Conservation (phyloP, 2,888 invertebrate genomes). For the Thecophora atra region DNA sequence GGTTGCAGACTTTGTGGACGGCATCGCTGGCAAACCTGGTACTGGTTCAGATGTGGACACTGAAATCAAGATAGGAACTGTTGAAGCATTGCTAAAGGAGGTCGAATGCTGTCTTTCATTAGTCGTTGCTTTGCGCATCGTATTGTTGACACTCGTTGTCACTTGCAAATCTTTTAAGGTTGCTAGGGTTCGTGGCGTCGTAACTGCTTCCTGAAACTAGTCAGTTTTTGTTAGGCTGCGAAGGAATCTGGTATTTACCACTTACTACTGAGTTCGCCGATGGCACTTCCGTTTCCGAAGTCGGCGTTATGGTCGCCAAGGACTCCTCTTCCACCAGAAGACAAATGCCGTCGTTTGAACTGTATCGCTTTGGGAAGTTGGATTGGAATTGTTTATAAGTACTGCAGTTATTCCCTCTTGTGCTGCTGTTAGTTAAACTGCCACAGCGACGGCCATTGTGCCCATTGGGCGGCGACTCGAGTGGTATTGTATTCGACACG, state of each 20-base stretch:
- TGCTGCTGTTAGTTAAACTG: slow-evolving; percentile 52
- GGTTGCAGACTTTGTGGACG: background rate
- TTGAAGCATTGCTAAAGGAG: slow-evolving; percentile 43
- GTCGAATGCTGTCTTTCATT: slow-evolving; percentile 20
- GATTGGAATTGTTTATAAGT: slow-evolving; percentile 57
- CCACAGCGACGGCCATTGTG: slow-evolving; percentile 52
- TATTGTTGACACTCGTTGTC: slow-evolving; percentile 35
- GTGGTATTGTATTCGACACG: slow-evolving; percentile 2
- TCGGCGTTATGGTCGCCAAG: slow-evolving; percentile 58
- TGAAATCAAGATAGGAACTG: slow-evolving; percentile 59
- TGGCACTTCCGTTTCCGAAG: slow-evolving; percentile 55
- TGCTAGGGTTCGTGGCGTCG: background rate
- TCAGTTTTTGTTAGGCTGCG: background rate
- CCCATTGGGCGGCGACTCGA: slow-evolving; percentile 42
- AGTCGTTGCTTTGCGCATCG: background rate
- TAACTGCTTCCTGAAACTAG: background rate
- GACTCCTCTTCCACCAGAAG: slow-evolving; percentile 60
- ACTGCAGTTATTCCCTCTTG: slow-evolving; percentile 51
- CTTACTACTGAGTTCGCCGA: slow-evolving; percentile 45
- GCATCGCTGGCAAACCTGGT: background rate
- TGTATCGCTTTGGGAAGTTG: slow-evolving; percentile 57
- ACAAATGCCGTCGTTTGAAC: slow-evolving; percentile 60
- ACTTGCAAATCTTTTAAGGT: background rate
- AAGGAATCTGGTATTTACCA: slow-evolving; percentile 53
- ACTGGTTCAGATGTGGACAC: slow-evolving; percentile 29